These are phyloP conservation scores for Stichopus horrens DNA, from an alignment of 53 echinoderm and acorn worm genomes.

Conservation along the genomic window DNA sequence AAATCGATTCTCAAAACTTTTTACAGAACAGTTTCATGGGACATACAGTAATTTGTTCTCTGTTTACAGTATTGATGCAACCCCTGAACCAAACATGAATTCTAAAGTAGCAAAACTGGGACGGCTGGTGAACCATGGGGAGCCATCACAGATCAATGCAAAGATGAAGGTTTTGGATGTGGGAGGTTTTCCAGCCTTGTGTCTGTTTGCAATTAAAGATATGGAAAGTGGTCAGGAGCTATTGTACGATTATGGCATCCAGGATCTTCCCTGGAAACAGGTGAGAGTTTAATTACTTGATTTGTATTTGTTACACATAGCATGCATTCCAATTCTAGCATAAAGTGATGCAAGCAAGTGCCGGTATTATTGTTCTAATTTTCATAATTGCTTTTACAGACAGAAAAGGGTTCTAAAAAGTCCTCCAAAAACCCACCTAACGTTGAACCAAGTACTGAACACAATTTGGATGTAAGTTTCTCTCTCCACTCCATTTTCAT, in stretches of 20 bases:
- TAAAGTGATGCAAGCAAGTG: neutral
- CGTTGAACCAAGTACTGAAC: too few species aligned
- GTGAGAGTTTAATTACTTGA: neutral
- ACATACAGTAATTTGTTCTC: neutral
- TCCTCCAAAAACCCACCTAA: too few species aligned
- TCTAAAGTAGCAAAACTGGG: neutral
- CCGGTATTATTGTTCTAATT: neutral
- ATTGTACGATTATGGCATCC: constrained; percentile 26
- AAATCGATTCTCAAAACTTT: neutral
- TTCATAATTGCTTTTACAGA: too few species aligned
- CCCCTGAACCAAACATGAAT: neutral
- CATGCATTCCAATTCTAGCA: neutral
- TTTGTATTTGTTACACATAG: neutral
- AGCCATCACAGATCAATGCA: neutral
- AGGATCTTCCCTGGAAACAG: constrained; percentile 21
- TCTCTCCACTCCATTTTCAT: too few species aligned
- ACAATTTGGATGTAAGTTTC: too few species aligned
- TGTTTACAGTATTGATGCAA: constrained; percentile 21
- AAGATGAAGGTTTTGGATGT: constrained; percentile 28
- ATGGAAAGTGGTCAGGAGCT: neutral
- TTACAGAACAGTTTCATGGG: neutral
- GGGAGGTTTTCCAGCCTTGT: neutral
- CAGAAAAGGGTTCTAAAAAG: too few species aligned
- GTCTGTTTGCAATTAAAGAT: constrained; percentile 38
- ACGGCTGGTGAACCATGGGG: constrained; percentile 29